phyloP scores from a whole-genome alignment of 2,888 invertebrate genomes.

The Periphyllus acericola region DNA sequence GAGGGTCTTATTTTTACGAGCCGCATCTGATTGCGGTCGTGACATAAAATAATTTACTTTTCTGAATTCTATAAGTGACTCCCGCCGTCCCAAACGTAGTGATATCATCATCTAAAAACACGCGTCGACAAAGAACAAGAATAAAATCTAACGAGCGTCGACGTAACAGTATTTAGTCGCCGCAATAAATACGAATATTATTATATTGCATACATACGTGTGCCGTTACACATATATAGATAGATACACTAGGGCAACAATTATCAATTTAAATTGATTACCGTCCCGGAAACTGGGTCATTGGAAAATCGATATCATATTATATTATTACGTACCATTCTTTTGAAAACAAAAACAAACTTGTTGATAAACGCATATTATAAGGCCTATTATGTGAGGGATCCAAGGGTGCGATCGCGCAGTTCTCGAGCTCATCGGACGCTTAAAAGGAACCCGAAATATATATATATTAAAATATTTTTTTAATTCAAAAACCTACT shows the following conservation, averaged over 20 bases:
- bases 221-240: not conserved
- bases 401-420: too few relatives aligned
- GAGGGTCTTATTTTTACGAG: slow-evolving; percentile 11
- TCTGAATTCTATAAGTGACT: not conserved
- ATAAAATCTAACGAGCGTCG: not conserved
- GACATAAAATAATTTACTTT: not conserved
- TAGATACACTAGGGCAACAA: not conserved
- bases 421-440: too few relatives aligned
- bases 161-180: not conserved
- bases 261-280: not conserved
- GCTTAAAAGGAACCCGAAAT: too few relatives aligned
- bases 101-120: not conserved
- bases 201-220: not conserved
- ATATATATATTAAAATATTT: too few relatives aligned
- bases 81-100: not conserved
- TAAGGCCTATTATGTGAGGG: too few relatives aligned
- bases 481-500: too few relatives aligned
- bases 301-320: not conserved
- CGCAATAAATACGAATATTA: not conserved
- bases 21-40: not conserved
- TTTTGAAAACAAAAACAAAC: too few relatives aligned
- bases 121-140: not conserved
- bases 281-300: not conserved
- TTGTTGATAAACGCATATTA: too few relatives aligned
- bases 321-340: too few relatives aligned